Evolutionary conservation across 2,888 invertebrate species (phyloP).

Genomic region (Isoperla grammatica): DNA sequence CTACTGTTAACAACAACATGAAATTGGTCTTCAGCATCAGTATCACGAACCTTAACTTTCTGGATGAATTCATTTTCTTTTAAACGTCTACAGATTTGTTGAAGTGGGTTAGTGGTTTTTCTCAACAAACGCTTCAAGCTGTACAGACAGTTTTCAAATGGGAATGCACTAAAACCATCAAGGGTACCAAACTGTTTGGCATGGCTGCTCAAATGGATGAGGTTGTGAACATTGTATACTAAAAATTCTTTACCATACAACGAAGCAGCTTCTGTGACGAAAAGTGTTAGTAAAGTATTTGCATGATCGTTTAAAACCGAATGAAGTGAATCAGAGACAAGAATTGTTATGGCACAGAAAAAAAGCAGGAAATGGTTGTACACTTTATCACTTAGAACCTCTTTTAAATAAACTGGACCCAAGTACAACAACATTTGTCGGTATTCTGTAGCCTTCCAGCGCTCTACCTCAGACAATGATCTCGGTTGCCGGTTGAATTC

Average conservation of each 20-base stretch:
- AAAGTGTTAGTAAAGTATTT: neutral
- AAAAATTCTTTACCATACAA: neutral
- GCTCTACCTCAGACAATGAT: conserved; percentile 31
- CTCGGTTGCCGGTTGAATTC: conserved; percentile 37
- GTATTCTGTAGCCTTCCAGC: conserved; percentile 38
- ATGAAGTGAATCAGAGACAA: neutral
- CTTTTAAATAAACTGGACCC: conserved; percentile 34
- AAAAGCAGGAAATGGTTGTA: conserved; percentile 19
- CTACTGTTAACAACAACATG: too few species aligned
- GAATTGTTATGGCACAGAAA: neutral
- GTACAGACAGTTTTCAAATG: conserved; percentile 34
- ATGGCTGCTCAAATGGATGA: conserved; percentile 23
- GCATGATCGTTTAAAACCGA: neutral
- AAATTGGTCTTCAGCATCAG: too few species aligned
- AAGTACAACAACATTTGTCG: conserved; percentile 35
- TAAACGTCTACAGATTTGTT: conserved; percentile 10
- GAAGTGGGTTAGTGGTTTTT: conserved; percentile 21
- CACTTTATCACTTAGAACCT: conserved; percentile 18
- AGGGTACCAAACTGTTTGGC: conserved; percentile 30
- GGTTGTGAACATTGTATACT: neutral
- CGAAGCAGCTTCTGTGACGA: neutral
- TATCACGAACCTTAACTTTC: too few species aligned
- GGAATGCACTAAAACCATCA: conserved; percentile 32
- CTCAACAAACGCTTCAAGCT: conserved; percentile 20
- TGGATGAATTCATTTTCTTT: neutral